Evolutionary conservation across 2,888 invertebrate species (phyloP).

Genomic region (Lasioglossum zephyrum): DNA sequence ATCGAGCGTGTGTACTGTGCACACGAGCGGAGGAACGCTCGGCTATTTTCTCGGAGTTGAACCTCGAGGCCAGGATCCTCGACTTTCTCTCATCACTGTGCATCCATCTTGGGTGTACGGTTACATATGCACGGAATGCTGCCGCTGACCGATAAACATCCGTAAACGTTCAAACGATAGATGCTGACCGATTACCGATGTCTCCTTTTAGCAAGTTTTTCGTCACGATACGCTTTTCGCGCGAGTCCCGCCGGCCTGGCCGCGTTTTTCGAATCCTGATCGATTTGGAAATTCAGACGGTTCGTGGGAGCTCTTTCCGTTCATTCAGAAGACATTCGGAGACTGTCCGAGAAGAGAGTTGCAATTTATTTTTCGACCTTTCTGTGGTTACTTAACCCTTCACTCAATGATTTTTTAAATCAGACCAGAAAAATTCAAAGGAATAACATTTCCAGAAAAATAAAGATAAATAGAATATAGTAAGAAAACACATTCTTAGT

Average conservation of each 20-base stretch:
- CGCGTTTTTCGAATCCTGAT: slow-evolving; percentile 14
- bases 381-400: background rate
- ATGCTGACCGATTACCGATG: slow-evolving; percentile 35
- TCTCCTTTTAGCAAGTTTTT: slow-evolving; percentile 9
- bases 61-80: slow-evolving; percentile 47
- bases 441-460: too few species aligned
- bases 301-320: background rate
- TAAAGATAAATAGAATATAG: too few species aligned
- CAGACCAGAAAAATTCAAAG: too few species aligned
- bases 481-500: too few species aligned
- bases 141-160: slow-evolving; percentile 54
- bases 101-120: slow-evolving; percentile 59
- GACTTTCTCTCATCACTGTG: slow-evolving; percentile 67
- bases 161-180: slow-evolving; percentile 33
- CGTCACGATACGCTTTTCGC: background rate
- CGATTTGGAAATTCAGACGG: background rate
- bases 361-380: background rate
- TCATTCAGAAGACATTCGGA: background rate
- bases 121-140: slow-evolving; percentile 60
- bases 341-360: background rate
- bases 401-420: too few species aligned
- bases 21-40: slow-evolving; percentile 42
- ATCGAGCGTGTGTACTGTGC: slow-evolving; percentile 33
- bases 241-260: background rate
- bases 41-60: slow-evolving; percentile 48